A percentile compares a stretch with the other conserved stretches of the same genome.
Evolutionary conservation across 2,797 vertebrate species (phyloP).

Genomic region (Betta splendens): DNA sequence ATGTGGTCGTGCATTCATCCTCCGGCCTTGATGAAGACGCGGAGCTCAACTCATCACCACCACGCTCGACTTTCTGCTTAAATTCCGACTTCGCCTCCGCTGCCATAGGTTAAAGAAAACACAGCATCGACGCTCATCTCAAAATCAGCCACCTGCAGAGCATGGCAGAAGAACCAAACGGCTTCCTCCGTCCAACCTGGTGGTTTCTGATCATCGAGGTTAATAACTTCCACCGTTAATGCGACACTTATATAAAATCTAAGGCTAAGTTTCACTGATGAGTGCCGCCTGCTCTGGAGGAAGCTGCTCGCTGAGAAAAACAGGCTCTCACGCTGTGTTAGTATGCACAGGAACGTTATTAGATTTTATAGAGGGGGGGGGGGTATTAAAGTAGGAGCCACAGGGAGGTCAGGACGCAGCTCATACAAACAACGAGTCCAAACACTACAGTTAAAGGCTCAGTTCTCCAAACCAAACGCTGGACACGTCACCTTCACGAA

Average conservation of each 20-base stretch:
- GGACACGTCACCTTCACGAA: too few relatives aligned
- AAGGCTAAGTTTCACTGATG: neutral
- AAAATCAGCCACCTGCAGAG: conserved; percentile 6
- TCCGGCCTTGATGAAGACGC: neutral
- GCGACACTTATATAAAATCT: neutral
- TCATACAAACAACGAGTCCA: too few relatives aligned
- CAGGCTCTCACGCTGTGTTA: neutral
- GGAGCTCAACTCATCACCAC: too few relatives aligned
- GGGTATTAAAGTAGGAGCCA: neutral
- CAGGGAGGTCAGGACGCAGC: neutral
- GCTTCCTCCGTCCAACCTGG: neutral
- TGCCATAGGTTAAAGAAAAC: neutral
- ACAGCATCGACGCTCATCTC: conserved; percentile 11
- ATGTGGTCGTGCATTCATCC: too few relatives aligned
- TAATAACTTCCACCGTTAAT: neutral
- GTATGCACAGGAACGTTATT: neutral
- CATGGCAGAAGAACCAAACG: neutral
- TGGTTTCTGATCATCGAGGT: neutral
- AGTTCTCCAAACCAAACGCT: too few relatives aligned
- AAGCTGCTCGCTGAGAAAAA: neutral
- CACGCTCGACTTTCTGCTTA: neutral
- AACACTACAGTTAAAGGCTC: too few relatives aligned
- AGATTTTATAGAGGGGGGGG: neutral
- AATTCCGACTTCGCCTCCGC: neutral
- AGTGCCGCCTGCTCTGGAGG: neutral